Evolutionary conservation across 2,888 invertebrate genomes (phyloP).

Genomic region (Nomada hirtipes): DNA sequence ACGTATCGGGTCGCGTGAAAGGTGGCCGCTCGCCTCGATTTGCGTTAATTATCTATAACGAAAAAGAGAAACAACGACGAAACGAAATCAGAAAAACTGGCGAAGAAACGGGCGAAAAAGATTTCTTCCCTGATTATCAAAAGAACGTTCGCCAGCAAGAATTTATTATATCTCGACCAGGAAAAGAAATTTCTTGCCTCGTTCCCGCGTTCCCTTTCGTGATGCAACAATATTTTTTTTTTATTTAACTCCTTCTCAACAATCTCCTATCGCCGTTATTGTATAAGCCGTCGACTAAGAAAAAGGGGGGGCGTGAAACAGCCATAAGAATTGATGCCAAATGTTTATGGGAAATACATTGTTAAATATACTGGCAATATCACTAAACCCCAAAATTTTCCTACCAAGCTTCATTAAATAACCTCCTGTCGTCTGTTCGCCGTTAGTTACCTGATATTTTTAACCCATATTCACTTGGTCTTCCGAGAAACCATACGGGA

Average conservation of each 20-base stretch:
- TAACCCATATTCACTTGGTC: no score
- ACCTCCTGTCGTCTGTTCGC: no score
- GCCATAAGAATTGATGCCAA: no score
- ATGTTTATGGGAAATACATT: no score
- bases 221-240: background rate
- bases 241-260: no score
- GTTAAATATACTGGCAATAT: no score
- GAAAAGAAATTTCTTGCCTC: conserved; percentile 9
- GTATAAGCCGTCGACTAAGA: no score
- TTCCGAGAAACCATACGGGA: conserved; percentile 47
- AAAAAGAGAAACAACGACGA: background rate
- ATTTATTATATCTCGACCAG: conserved; percentile 6
- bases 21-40: conserved; percentile 4
- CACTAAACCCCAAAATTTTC: no score
- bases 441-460: no score
- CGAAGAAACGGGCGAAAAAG: background rate
- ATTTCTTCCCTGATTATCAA: background rate
- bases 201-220: conserved; percentile 14
- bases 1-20: conserved; percentile 11
- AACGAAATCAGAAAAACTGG: background rate
- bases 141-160: background rate
- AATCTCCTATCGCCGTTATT: no score
- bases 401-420: no score
- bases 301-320: no score
- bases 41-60: background rate